Percentiles rank a stretch among this genome's conserved stretches.
These are phyloP conservation scores for Luehdorfia chinensis DNA, from an alignment of 1,140 invertebrate species.

Conservation along the genomic window DNA sequence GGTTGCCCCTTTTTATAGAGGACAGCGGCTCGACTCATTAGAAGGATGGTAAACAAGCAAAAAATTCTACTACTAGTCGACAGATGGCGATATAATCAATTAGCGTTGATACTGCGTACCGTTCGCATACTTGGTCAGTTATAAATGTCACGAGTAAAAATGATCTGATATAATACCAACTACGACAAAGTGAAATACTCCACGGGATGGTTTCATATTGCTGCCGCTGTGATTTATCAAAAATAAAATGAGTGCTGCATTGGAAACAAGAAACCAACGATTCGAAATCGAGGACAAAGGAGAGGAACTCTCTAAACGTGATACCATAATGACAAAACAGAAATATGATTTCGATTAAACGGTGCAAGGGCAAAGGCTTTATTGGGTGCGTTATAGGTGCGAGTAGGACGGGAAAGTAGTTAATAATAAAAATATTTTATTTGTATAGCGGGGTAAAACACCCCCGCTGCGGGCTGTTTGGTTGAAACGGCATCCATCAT, in stretches of 20 bases:
- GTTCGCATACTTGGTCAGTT: slow-evolving; percentile 2
- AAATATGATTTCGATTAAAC: slow-evolving; percentile 77
- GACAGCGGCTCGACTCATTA: slow-evolving; percentile 56
- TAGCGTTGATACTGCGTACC: slow-evolving; percentile 10
- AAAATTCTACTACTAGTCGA: slow-evolving; percentile 50
- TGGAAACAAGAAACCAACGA: slow-evolving; percentile 70
- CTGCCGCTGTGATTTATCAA: slow-evolving; percentile 50
- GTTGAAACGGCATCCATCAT: slow-evolving; percentile 72
- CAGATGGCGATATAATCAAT: slow-evolving; percentile 48
- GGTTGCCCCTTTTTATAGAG: slow-evolving; percentile 61
- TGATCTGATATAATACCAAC: slow-evolving; percentile 15
- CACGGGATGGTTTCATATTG: slow-evolving; percentile 51
- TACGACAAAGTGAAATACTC: slow-evolving; percentile 35
- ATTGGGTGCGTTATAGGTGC: slow-evolving; percentile 33
- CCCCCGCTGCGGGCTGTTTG: slow-evolving; percentile 74
- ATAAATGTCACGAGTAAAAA: slow-evolving; percentile 15
- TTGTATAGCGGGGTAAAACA: slow-evolving; percentile 75
- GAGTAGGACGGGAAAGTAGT: slow-evolving; percentile 51
- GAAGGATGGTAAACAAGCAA: slow-evolving; percentile 48
- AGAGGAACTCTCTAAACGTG: slow-evolving; percentile 72
- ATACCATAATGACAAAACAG: slow-evolving; percentile 77
- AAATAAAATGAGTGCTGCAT: slow-evolving; percentile 57
- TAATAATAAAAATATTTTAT: slow-evolving; percentile 78
- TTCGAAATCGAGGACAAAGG: slow-evolving; percentile 67
- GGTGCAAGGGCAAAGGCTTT: slow-evolving; percentile 43